Conservation (phyloP, 2,113 vertebrate species). For the Tupaia tana region DNA sequence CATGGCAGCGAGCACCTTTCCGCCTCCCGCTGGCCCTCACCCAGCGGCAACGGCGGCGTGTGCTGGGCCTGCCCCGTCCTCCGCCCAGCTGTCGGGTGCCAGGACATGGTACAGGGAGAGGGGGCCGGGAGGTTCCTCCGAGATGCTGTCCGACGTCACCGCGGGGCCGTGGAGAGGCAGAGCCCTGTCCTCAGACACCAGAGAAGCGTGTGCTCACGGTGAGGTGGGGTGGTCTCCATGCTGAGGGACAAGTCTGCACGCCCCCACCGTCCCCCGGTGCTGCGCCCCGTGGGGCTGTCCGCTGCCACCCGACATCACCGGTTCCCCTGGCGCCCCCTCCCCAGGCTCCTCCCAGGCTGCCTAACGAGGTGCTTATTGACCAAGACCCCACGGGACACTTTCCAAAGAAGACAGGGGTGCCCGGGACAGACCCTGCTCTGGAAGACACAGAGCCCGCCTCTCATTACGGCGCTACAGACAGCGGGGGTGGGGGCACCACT, state of each 20-base stretch:
- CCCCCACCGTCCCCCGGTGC: not conserved
- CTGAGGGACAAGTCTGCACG: not conserved
- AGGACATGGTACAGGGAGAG: not conserved
- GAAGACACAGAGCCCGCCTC: not conserved
- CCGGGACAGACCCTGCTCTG: not conserved
- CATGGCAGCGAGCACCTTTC: not conserved
- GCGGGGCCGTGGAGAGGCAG: not conserved
- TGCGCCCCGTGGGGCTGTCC: not conserved
- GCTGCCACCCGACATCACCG: not conserved
- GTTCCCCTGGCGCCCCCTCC: not conserved
- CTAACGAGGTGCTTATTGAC: not conserved
- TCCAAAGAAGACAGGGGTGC: not conserved
- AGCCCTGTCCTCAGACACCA: not conserved
- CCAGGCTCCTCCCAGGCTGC: not conserved
- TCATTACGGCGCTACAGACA: not conserved
- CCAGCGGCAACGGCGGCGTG: not conserved
- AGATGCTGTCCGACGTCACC: too few species aligned
- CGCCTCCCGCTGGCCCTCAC: not conserved
- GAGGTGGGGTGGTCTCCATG: not conserved
- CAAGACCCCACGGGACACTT: not conserved
- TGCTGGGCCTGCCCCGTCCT: not conserved
- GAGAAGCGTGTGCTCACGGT: fast-evolving
- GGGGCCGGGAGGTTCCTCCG: fast-evolving
- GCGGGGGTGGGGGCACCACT: not conserved
- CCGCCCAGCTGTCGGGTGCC: not conserved